Percentiles rank a stretch among this genome's conserved stretches.
phyloP scores from a whole-genome alignment of 2,888 invertebrate species.

The Drymonia ruficornis region DNA sequence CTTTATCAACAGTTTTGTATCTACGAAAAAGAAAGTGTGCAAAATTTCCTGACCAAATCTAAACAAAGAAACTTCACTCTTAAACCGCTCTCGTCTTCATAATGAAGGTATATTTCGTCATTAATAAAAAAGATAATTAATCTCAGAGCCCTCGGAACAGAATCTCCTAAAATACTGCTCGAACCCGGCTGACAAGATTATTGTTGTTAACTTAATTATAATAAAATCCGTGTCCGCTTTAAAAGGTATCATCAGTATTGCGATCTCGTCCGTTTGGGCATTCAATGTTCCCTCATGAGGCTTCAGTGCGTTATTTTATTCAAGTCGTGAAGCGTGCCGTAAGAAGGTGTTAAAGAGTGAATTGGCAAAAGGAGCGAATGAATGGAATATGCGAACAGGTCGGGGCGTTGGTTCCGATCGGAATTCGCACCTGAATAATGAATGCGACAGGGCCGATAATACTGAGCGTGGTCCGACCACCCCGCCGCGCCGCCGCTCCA shows the following conservation, averaged over 20 bases:
- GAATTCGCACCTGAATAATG: slow-evolving; percentile 67
- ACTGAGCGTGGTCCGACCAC: slow-evolving; percentile 41
- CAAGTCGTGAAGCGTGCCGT: slow-evolving; percentile 71
- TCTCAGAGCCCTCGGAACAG: not conserved
- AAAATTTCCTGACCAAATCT: not conserved
- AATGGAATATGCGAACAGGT: slow-evolving; percentile 74
- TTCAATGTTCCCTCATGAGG: slow-evolving; percentile 66
- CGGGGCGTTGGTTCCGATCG: slow-evolving; percentile 55
- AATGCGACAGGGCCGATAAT: slow-evolving; percentile 57
- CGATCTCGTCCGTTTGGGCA: slow-evolving; percentile 45
- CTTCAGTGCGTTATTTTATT: slow-evolving; percentile 73
- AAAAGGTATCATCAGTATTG: slow-evolving; percentile 51
- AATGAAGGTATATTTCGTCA: not conserved
- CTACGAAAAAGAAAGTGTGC: not conserved
- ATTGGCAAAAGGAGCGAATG: slow-evolving; percentile 74
- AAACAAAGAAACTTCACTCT: not conserved
- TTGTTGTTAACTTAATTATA: slow-evolving; percentile 15
- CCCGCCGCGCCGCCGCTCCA: slow-evolving; percentile 20
- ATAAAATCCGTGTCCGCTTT: slow-evolving; percentile 27
- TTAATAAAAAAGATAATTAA: slow-evolving; percentile 3
- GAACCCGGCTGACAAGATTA: not conserved
- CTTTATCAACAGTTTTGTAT: no score
- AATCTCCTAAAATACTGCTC: not conserved
- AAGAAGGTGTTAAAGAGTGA: slow-evolving; percentile 82
- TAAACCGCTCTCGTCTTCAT: not conserved